phyloP scores from a whole-genome alignment of 2,888 invertebrate genomes.

The Abrostola tripartita region DNA sequence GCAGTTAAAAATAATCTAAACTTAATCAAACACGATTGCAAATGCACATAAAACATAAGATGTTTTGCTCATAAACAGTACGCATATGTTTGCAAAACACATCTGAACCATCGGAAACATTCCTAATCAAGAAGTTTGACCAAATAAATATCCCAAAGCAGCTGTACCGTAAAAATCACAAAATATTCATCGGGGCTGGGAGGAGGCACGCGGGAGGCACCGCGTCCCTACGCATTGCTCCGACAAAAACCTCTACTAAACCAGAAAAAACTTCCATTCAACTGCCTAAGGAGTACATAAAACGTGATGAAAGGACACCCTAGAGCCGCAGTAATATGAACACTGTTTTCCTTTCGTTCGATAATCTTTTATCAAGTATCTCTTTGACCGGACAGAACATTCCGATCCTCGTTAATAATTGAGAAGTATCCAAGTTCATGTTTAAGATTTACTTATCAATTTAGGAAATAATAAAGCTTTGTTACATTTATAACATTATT shows the following conservation, averaged over 20 bases:
- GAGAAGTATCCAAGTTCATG: constrained; percentile 27
- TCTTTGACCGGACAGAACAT: constrained; percentile 27
- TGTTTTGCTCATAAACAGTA: constrained; percentile 12
- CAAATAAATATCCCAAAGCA: constrained; percentile 52
- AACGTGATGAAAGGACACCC: constrained; percentile 71
- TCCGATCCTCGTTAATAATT: constrained; percentile 36
- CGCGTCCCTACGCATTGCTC: constrained; percentile 57
- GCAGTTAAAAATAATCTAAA: neutral
- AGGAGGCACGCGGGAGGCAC: constrained; percentile 45
- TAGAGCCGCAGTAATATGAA: constrained; percentile 62
- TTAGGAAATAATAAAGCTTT: constrained; percentile 7
- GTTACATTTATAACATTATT: constrained; percentile 7
- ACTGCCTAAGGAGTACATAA: constrained; percentile 70
- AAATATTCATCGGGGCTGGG: constrained; percentile 61
- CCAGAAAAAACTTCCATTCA: constrained; percentile 73
- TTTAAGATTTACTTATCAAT: constrained; percentile 29
- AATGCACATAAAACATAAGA: constrained; percentile 22
- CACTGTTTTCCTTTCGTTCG: constrained; percentile 62
- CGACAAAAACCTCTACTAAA: constrained; percentile 68
- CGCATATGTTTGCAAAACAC: constrained; percentile 44
- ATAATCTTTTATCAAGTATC: constrained; percentile 52
- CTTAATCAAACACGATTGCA: constrained; percentile 7
- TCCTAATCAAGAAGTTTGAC: constrained; percentile 57
- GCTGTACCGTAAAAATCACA: constrained; percentile 61
- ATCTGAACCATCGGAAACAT: constrained; percentile 31